Conservation (phyloP, 1,140 invertebrate genomes). For the Plectus sambesii region DNA sequence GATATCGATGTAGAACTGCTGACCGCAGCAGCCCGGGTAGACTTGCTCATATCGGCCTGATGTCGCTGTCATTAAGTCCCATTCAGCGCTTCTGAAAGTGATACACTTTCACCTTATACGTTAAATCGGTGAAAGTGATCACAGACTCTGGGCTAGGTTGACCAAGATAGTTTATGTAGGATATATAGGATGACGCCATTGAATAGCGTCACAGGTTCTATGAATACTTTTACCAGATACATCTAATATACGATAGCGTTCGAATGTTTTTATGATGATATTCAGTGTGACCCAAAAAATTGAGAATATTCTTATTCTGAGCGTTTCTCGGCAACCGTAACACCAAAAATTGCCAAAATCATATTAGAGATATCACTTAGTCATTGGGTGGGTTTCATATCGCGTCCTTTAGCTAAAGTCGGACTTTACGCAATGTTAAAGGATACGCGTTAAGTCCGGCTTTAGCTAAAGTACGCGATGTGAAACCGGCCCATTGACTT, state of each 20-base stretch:
- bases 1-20: constrained; percentile 66
- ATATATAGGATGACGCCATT: neutral
- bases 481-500: too few species aligned
- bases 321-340: too few species aligned
- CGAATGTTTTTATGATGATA: neutral
- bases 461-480: too few species aligned
- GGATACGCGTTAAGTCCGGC: too few species aligned
- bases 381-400: too few species aligned
- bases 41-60: neutral
- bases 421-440: too few species aligned
- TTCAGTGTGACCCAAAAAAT: too few species aligned
- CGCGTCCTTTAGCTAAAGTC: too few species aligned
- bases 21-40: neutral
- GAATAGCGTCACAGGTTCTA: neutral
- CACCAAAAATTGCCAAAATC: too few species aligned
- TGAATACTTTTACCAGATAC: neutral
- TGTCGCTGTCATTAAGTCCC: constrained; percentile 62
- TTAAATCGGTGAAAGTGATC: neutral
- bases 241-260: neutral
- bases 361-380: too few species aligned
- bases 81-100: constrained; percentile 64
- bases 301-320: too few species aligned
- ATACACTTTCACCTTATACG: neutral
- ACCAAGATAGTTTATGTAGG: neutral
- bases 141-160: neutral